A percentile compares a stretch with the other conserved stretches of the same genome.
Conservation (phyloP, 2,888 invertebrate species). For the Pachydiplax longipennis region DNA sequence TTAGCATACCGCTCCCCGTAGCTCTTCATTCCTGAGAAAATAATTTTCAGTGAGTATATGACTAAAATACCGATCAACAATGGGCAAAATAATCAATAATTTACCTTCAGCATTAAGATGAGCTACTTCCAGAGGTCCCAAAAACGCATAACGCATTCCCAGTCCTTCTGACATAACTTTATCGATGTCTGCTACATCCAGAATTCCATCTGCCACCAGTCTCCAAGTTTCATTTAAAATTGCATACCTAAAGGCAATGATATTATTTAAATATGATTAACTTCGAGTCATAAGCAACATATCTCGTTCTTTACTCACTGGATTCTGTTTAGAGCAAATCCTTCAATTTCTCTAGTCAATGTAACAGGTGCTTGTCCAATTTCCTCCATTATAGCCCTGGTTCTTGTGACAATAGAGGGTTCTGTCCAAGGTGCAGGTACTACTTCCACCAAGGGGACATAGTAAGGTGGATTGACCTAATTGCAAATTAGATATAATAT, state of each 20-base stretch:
- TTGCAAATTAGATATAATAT: slow-evolving; percentile 46
- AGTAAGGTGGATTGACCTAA: slow-evolving; percentile 93
- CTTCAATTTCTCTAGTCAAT: slow-evolving; percentile 84
- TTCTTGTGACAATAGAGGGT: slow-evolving; percentile 74
- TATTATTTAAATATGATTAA: not conserved
- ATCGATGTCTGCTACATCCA: slow-evolving; percentile 88
- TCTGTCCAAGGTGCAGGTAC: slow-evolving; percentile 95
- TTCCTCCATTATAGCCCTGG: slow-evolving; percentile 80
- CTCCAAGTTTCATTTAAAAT: slow-evolving; percentile 93
- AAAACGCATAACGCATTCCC: slow-evolving; percentile 94
- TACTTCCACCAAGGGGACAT: slow-evolving; percentile 92
- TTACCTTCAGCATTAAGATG: slow-evolving; percentile 93
- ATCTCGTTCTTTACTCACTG: slow-evolving; percentile 69
- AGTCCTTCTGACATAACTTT: slow-evolving; percentile 93
- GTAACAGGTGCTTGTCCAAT: slow-evolving; percentile 93
- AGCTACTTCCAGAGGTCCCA: slow-evolving; percentile 92
- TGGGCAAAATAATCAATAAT: not conserved
- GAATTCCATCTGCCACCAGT: slow-evolving; percentile 82
- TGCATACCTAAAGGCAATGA: slow-evolving; percentile 72
- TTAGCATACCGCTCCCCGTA: slow-evolving; percentile 70
- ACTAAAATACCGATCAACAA: not conserved
- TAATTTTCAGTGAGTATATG: not conserved
- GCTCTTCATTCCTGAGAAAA: slow-evolving; percentile 64
- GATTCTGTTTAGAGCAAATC: slow-evolving; percentile 92
- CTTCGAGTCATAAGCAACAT: not conserved